phyloP scores from a whole-genome alignment of 64 coral and sea anemone species.

The Orbicella faveolata region DNA sequence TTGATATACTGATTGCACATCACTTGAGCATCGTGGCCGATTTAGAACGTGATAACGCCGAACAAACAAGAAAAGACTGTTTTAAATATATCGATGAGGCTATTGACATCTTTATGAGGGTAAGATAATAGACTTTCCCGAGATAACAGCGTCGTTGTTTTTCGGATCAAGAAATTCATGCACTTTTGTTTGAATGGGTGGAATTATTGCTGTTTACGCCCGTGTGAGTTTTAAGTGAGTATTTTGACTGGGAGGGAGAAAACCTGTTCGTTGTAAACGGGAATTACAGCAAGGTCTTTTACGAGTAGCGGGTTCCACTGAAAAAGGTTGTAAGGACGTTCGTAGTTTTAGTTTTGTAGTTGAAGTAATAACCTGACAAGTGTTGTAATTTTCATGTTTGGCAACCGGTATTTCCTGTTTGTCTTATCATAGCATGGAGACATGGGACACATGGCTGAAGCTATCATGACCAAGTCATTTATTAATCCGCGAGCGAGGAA shows the following conservation, averaged over 20 bases:
- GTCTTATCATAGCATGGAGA: slow-evolving; percentile 65
- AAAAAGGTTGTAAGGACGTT: too few relatives aligned
- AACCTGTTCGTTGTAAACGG: too few relatives aligned
- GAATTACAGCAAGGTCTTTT: too few relatives aligned
- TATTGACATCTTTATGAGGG: slow-evolving; percentile 84
- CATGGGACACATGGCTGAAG: slow-evolving; percentile 86
- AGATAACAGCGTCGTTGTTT: background rate
- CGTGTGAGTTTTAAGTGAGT: too few relatives aligned
- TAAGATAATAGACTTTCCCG: background rate
- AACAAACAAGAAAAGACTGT: slow-evolving; percentile 55
- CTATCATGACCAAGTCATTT: slow-evolving; percentile 96
- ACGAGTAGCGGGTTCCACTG: too few relatives aligned
- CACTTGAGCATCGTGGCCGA: slow-evolving; percentile 94
- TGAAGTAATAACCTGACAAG: background rate
- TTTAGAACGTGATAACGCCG: slow-evolving; percentile 49
- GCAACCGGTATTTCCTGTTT: background rate
- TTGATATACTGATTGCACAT: slow-evolving; percentile 88
- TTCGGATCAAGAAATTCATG: too few relatives aligned
- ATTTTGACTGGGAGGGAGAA: too few relatives aligned
- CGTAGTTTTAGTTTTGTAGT: background rate
- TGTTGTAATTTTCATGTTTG: background rate
- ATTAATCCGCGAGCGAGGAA: slow-evolving; percentile 69
- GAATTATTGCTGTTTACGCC: too few relatives aligned
- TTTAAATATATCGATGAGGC: slow-evolving; percentile 81
- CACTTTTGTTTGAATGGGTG: too few relatives aligned